Evolutionary conservation across 2,113 vertebrate genomes (phyloP).

Genomic region (Rhinichthys klamathensis): DNA sequence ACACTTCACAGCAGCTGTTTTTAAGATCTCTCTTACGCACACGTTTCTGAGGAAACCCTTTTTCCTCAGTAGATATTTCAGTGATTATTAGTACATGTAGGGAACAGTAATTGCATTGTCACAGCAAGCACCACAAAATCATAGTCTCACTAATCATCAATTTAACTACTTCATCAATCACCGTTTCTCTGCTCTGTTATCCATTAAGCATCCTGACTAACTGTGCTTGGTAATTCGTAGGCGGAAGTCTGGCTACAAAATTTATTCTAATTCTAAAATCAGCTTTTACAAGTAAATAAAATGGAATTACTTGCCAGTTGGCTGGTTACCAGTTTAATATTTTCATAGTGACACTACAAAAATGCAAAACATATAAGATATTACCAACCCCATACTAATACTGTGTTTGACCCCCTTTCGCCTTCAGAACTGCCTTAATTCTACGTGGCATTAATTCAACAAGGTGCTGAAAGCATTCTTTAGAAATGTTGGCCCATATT

Average conservation of each 20-base stretch:
- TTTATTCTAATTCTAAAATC: not conserved
- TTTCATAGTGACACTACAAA: not conserved
- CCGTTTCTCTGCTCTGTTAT: not conserved
- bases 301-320: not conserved
- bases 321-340: not conserved
- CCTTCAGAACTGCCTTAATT: no score
- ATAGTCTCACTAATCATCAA: slow-evolving; percentile 14
- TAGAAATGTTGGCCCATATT: no score
- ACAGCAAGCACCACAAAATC: slow-evolving; percentile 17
- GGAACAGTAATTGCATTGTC: slow-evolving; percentile 11
- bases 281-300: not conserved
- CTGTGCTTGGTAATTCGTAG: not conserved
- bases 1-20: slow-evolving; percentile 7
- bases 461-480: no score
- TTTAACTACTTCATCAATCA: slow-evolving; percentile 5
- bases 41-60: slow-evolving; percentile 15
- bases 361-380: not conserved
- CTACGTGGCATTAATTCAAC: no score
- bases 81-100: slow-evolving; percentile 17
- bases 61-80: not conserved
- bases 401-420: no score
- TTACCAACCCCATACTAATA: no score
- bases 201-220: slow-evolving; percentile 4
- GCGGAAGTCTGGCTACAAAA: not conserved
- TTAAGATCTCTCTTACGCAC: not conserved